Evolutionary conservation across 2,888 invertebrate species (phyloP), one percentile per base, ranked within the genome.

Genomic region (Dendrolimus pini): DNA sequence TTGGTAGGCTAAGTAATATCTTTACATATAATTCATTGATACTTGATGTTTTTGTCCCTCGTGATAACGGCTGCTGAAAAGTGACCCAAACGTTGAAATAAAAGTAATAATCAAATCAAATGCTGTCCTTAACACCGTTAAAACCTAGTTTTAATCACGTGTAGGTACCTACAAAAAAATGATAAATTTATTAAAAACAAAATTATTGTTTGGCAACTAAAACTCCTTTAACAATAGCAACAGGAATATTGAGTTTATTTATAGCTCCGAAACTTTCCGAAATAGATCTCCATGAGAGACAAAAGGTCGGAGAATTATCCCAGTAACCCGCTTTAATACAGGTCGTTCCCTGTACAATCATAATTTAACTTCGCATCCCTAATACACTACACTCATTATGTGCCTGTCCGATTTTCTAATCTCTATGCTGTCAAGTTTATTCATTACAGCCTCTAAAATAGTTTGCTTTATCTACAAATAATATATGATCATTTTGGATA

Each of bases 291-390:
- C 59, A 64, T 65, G 62, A 59, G 68, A 74, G 70, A 76, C 72
- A 75, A 76, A 71, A 72, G 77, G 69, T 72, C 69, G 63, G 61
- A 61, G 71, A 74, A 78, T 80, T 76, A 81, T 76, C 74, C 69
- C 67, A 61, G 62, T 62, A 65, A 67, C 73, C 76, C 76, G 77
- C 74, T 74, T 80, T 79, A 75, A 83, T 78, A 73, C 70, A 67
- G 67, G 68, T 66, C 64, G 64, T 61, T 75, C 74, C 72, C 73
- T 61, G 64, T 68, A 72, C 75, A 72, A 77, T 77, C 70, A 77
- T 77, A 81, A 77, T 79, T 78, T 74, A 74, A 74, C 68, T 74
- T 70, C 60, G 58, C 63, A 66, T 64, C 66, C 61, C 62, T 70
- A 67, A 72, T 72, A 69, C 63, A 67, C 66, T 70, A 30, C 30